Base-by-base conservation (phyloP, 2,888 invertebrate genomes). In the Amphimallon solstitiale region DNA sequence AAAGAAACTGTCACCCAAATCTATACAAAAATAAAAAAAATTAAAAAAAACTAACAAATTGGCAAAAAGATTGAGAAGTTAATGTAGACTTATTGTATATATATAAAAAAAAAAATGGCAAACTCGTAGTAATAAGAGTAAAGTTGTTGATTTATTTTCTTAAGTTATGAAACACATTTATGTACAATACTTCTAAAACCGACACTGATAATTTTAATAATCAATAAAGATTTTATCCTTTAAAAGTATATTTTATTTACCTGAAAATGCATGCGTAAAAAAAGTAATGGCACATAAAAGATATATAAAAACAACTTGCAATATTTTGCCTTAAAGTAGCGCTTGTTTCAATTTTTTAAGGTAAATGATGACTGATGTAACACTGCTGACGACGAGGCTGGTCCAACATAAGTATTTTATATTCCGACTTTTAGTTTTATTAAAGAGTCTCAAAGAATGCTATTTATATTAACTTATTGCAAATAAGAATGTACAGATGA, bases 201-300 rank as follows among this genome's bases (percentile, higher is more conserved):
- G 76, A 80, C 77, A 78, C 78, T 79, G 78, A 76, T 80, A 78
- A 79, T 80, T 80, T 79, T 76, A 80, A 79, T 80, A 80, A 80
- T 78, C 76, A 76, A 78, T 77, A 76, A 75, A 77, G 74, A 67
- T 63, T 63, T 67, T 67, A 67, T 67, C 67, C 63, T 59, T 59
- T 59, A 59, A 0, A 1, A 1, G 9, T 2, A 15, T 59, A 15
- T 43, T 61, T 61, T 21, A 61, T 46, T 62, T 40, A 15, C 38
- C 5, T 9, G 34, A 9, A n/a, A 52, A 52, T 1, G 3, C 15
- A 3, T 2, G 2, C 7, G 7, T 12, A 5, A 6, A 17, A 9
- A 4, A 43, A 43, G 14, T 43, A 43, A 21, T 10, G 6, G 21
- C 10, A 52, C 14, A n/a, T n/a, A n/a, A n/a, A n/a, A n/a, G n/a